These are phyloP conservation scores for Sphinx pinastri DNA, from an alignment of 2,888 invertebrate genomes.

Conservation along the genomic window DNA sequence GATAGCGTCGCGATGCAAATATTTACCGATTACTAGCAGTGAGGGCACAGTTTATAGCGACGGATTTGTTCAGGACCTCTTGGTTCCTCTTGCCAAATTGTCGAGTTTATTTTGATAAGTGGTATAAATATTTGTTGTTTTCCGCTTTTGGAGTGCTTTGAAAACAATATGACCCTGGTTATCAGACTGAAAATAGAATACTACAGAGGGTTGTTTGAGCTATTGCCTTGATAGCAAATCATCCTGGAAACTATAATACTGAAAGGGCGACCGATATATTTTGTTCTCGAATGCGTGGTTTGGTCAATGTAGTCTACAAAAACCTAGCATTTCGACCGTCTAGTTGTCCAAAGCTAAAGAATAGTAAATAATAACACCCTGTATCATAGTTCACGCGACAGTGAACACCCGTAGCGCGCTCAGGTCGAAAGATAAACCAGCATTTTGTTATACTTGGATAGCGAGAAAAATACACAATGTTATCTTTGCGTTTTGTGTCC, in stretches of 20 bases:
- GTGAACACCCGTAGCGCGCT: constrained; percentile 27
- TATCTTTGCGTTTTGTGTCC: constrained; percentile 6
- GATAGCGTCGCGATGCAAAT: constrained; percentile 27
- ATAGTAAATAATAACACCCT: constrained; percentile 23
- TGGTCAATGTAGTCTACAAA: too few species aligned
- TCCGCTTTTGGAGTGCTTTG: not conserved
- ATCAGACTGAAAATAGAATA: too few species aligned
- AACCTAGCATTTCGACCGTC: too few species aligned
- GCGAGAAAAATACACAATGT: constrained; percentile 6
- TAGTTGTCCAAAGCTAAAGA: not conserved
- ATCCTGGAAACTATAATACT: too few species aligned
- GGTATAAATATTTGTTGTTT: not conserved
- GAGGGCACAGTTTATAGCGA: constrained; percentile 17
- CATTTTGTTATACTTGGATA: constrained; percentile 27
- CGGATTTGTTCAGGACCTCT: constrained; percentile 10
- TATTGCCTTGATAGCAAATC: too few species aligned
- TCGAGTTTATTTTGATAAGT: not conserved
- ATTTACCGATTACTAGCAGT: constrained; percentile 27
- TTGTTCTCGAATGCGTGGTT: too few species aligned
- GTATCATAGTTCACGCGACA: constrained; percentile 32
- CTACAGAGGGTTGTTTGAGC: too few species aligned
- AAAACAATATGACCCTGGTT: too few species aligned
- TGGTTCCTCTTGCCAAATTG: not conserved
- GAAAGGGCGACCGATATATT: too few species aligned
- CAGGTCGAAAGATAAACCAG: constrained; percentile 35